Evolutionary conservation across 2,888 invertebrate genomes (phyloP), one percentile per base, ranked within the genome.

Genomic region (Hydrotaea diabolus): DNA sequence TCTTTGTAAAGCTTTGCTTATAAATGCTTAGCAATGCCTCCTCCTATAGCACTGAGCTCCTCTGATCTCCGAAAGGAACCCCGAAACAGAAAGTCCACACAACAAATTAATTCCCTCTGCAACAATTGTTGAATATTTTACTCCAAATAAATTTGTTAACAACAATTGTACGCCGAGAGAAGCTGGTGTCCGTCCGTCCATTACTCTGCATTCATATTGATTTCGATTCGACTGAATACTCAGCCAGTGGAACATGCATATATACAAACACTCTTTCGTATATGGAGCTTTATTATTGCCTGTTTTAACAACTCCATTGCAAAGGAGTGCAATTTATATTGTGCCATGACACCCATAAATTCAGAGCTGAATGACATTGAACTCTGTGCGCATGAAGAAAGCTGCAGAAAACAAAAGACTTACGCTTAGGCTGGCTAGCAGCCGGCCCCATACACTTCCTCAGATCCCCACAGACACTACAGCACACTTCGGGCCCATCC

Each of bases 281-380:
- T 31, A 62, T 31, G 39, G 66, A 69, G 69, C 72, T 43, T 62
- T 62, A 55, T 62, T 73, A 55, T 71, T 75, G 64, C 76, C 59
- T 76, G 31, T 19, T 57, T 75, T 57, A 77, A 84, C 80, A 84
- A 84, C 83, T 84, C 71, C 80, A 80, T 84, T 84, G 72, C 72
- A 13, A 15, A 46, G 3, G 78, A 84, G 78, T 76, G 76, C 84
- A 84, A 76, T 84, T 81, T 84, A 84, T 78, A 81, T 81, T 84
- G 75, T 78, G 76, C 73, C 84, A 76, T 84, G 78, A 81, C 84
- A 84, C 81, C 76, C 84, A 84, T 84, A 81, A 84, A 84, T 84
- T 79, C 78, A 64, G 57, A 81, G 53, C 73, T 43, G 64, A 84
- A 81, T 79, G 81, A 79, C 78, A 84, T 84, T 84, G 84, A 84